phyloP scores from a whole-genome alignment of 2,113 vertebrate species.

The Lasiurus cinereus region DNA sequence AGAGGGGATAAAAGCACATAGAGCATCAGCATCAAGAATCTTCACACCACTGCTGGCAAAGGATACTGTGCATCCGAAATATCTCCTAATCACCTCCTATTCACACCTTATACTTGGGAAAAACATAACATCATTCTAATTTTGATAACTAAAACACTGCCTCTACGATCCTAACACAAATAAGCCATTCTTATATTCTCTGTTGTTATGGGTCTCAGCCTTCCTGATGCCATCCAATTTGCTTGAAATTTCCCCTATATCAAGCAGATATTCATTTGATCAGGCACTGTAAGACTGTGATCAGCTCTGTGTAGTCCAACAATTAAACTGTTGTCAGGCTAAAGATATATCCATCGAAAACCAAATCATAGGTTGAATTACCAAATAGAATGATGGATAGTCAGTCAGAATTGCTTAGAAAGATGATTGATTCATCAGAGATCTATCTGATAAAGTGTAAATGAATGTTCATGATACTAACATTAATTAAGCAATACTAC shows the following conservation, averaged over 20 bases:
- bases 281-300: background rate
- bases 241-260: background rate
- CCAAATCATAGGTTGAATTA: slow-evolving; percentile 11
- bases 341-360: slow-evolving; percentile 30
- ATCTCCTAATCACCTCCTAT: slow-evolving; percentile 66
- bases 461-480: slow-evolving; percentile 17
- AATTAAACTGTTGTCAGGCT: background rate
- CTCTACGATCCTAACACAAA: slow-evolving; percentile 40
- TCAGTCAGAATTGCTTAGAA: background rate
- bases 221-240: background rate
- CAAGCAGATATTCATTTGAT: slow-evolving; percentile 35
- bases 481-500: background rate
- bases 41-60: slow-evolving; percentile 70
- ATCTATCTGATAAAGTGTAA: background rate
- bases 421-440: background rate
- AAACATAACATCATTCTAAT: slow-evolving; percentile 61
- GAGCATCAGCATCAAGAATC: slow-evolving; percentile 40
- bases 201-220: background rate
- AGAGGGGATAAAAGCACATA: slow-evolving; percentile 64
- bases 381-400: background rate
- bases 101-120: slow-evolving; percentile 52
- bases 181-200: background rate
- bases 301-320: background rate
- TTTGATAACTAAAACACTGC: slow-evolving; percentile 69
- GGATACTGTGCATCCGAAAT: slow-evolving; percentile 37